phyloP scores from a whole-genome alignment of 2,113 vertebrate genomes.

The Origma solitaria region DNA sequence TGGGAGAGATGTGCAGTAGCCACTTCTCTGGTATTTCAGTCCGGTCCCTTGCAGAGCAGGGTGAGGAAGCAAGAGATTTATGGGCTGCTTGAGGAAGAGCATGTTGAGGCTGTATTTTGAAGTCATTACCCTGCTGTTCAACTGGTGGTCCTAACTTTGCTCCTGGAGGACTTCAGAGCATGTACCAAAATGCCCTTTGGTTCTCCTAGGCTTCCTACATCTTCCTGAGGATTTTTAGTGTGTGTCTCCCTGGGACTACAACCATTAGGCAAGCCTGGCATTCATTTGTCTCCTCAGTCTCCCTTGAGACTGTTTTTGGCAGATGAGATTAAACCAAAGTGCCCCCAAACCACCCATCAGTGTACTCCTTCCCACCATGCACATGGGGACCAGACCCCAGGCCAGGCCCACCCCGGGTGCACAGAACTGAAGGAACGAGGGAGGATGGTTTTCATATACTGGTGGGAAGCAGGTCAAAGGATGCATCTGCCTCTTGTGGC shows the following conservation, averaged over 20 bases:
- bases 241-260: rapidly evolving
- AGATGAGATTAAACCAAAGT: not conserved
- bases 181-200: rapidly evolving
- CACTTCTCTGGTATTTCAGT: rapidly evolving
- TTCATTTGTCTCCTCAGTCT: not conserved
- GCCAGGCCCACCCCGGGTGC: rapidly evolving
- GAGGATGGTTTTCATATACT: rapidly evolving
- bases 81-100: not conserved
- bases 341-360: not conserved
- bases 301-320: not conserved
- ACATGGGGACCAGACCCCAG: rapidly evolving
- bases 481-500: not conserved
- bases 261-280: not conserved
- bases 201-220: not conserved
- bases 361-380: rapidly evolving
- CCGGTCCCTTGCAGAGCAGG: rapidly evolving
- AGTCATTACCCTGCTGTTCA: not conserved
- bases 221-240: not conserved
- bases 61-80: not conserved
- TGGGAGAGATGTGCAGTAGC: not conserved
- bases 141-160: not conserved
- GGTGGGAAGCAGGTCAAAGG: not conserved
- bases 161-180: not conserved
- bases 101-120: not conserved
- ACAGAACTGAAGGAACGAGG: not conserved